Base-by-base conservation (phyloP, 2,888 invertebrate species). In the Mellilla xanthometata region DNA sequence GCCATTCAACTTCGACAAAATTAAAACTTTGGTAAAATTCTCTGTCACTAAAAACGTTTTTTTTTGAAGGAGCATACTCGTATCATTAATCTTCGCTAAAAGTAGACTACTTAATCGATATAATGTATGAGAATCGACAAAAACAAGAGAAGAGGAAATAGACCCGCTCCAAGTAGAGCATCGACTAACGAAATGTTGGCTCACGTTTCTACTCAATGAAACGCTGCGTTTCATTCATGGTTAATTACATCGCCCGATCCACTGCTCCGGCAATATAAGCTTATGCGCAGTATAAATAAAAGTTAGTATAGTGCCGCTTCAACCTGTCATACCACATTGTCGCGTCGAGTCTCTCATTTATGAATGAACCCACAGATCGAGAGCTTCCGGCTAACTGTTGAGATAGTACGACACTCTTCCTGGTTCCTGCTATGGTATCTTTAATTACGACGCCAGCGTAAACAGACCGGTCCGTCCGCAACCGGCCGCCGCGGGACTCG, bases 331-430 rank as follows among this genome's bases (percentile, higher is more conserved):
- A 77, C 75, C 68, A 82, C 87, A 79, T 84, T 86, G 83, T 85
- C 81, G 75, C 72, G 60, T 53, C 65, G 69, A 69, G 75, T 60
- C 67, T 67, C 72, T 81, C 85, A 78, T 88, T 89, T 87, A 88
- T 89, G 89, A 89, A 89, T 89, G 89, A 85, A 88, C 83, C 81
- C 81, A 83, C 86, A 85, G 89, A 89, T 86, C 87, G 83, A 76
- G 81, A 78, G 79, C 87, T 88, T 89, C 89, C 89, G 89, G 87
- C 82, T 87, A 86, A 81, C 88, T 82, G 88, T 88, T 79, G 81
- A 87, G 88, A 89, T 89, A 89, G 88, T 89, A 88, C 89, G 86
- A 85, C 83, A 80, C 88, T 88, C 86, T 89, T 89, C 89, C 89
- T 88, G 84, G 88, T 89, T 88, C 88, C 89, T 87, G 86, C 82